Evolutionary conservation across 1,140 invertebrate genomes (phyloP).

Genomic region (Euwallacea similis): DNA sequence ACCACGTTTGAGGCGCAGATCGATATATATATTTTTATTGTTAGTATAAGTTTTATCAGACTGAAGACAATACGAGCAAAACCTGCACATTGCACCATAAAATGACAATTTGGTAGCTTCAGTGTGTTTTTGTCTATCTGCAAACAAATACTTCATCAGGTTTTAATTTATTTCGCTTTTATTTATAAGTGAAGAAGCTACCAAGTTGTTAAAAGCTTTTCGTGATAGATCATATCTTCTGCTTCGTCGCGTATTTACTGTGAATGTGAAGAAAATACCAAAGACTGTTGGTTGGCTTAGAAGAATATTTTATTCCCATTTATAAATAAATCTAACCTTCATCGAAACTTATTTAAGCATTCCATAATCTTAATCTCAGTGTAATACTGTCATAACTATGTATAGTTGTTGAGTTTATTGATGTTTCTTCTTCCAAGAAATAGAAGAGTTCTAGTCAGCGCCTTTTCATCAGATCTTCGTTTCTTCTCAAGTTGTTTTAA

Average conservation of each 20-base stretch:
- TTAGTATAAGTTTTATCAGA: slow-evolving; percentile 53
- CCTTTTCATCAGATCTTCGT: background rate
- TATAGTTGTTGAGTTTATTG: background rate
- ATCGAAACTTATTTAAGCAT: slow-evolving; percentile 29
- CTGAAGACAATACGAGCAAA: slow-evolving; percentile 54
- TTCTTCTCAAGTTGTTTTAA: too few relatives aligned
- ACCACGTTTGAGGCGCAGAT: slow-evolving; percentile 52
- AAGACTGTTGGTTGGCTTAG: slow-evolving; percentile 49
- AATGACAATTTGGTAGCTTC: slow-evolving; percentile 28
- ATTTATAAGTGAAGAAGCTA: slow-evolving; percentile 21
- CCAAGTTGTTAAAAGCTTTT: slow-evolving; percentile 48
- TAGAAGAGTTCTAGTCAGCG: slow-evolving; percentile 17
- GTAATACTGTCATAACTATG: slow-evolving; percentile 7
- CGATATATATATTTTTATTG: slow-evolving; percentile 55
- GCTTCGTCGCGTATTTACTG: slow-evolving; percentile 51
- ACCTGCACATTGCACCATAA: slow-evolving; percentile 50
- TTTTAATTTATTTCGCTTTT: background rate
- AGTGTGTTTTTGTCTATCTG: background rate
- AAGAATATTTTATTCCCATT: slow-evolving; percentile 38
- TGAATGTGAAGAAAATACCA: slow-evolving; percentile 50
- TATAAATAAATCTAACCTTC: slow-evolving; percentile 25
- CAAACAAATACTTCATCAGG: background rate
- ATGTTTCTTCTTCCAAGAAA: slow-evolving; percentile 8
- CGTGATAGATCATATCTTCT: slow-evolving; percentile 53
- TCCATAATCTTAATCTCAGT: slow-evolving; percentile 17